phyloP scores from a whole-genome alignment of 2,113 vertebrate species.

The Lampris megalopsis region DNA sequence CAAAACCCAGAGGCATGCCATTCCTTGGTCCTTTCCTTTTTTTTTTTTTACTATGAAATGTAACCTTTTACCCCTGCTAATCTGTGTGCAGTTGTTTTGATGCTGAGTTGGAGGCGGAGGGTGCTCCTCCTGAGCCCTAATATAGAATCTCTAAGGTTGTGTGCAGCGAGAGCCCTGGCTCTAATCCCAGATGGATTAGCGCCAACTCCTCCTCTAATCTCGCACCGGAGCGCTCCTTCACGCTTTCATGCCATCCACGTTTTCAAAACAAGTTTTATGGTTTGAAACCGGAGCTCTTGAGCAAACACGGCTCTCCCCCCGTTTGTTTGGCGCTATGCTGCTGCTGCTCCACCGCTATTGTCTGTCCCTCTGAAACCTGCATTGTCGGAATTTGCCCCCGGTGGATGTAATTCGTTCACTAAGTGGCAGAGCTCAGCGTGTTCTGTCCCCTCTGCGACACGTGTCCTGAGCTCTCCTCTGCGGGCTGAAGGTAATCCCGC shows the following conservation, averaged over 20 bases:
- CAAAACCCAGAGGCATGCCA: too few relatives aligned
- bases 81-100: constrained; percentile 26
- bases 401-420: constrained; percentile 57
- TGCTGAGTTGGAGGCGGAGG: constrained; percentile 21
- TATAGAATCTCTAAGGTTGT: constrained; percentile 46
- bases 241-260: not conserved
- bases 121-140: constrained; percentile 21
- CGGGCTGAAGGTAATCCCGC: not conserved
- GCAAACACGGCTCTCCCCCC: not conserved
- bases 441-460: constrained; percentile 16
- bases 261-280: not conserved
- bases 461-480: constrained; percentile 8
- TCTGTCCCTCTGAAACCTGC: too few relatives aligned
- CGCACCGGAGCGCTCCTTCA: constrained; percentile 13
- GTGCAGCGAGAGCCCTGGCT: constrained; percentile 16
- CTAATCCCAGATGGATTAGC: constrained; percentile 69
- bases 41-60: not conserved
- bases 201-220: constrained; percentile 62
- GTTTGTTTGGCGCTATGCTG: not conserved
- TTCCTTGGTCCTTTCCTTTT: too few relatives aligned
- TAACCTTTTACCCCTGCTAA: not conserved
- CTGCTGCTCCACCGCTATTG: too few relatives aligned
- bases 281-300: not conserved
- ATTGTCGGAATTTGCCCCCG: not conserved
- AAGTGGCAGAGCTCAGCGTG: constrained; percentile 17